These are phyloP conservation scores for Misgurnus mizolepis DNA, from an alignment of 2,113 vertebrate genomes.

Conservation along the genomic window DNA sequence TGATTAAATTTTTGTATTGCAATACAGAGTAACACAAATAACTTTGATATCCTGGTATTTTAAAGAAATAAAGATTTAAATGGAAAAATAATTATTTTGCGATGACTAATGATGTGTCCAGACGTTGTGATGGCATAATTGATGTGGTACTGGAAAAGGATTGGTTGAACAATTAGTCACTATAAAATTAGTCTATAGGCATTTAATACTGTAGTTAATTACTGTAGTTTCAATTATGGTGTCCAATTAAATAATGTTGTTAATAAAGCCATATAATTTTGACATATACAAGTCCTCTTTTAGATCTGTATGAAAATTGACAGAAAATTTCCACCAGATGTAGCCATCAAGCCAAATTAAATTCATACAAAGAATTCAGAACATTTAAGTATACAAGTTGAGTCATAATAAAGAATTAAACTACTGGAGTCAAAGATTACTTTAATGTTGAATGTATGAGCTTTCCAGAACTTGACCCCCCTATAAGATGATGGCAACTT, in stretches of 20 bases:
- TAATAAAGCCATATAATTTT: not conserved
- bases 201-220: too few species aligned
- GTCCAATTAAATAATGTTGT: too few species aligned
- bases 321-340: too few species aligned
- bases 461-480: too few species aligned
- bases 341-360: too few species aligned
- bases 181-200: not conserved
- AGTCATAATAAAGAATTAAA: too few species aligned
- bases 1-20: conserved; percentile 83
- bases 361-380: too few species aligned
- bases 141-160: not conserved
- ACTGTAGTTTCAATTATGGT: too few species aligned
- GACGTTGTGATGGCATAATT: not conserved
- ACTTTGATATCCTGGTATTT: conserved; percentile 90
- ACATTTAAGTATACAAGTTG: too few species aligned
- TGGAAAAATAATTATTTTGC: conserved; percentile 14
- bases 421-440: too few species aligned
- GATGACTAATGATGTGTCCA: not conserved
- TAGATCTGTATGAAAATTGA: not conserved
- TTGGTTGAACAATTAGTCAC: not conserved
- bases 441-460: too few species aligned
- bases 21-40: conserved; percentile 79
- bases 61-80: conserved; percentile 87
- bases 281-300: not conserved
- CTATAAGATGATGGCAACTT: too few species aligned